Conservation (phyloP, 2,113 vertebrate species). For the Eudorcas thomsonii region DNA sequence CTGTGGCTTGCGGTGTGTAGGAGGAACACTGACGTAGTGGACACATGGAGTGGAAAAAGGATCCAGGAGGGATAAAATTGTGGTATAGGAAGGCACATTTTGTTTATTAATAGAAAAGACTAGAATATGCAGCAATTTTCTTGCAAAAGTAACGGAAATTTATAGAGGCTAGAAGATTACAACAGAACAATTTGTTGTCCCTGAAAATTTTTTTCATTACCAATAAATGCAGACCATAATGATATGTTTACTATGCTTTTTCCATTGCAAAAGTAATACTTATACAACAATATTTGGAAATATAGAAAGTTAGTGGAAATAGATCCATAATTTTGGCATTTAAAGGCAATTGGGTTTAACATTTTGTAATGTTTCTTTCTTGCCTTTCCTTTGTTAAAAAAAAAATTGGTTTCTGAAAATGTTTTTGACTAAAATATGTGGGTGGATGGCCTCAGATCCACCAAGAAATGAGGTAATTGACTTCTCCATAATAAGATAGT, state of each 20-base stretch:
- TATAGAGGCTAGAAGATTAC: slow-evolving; percentile 48
- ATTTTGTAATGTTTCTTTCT: slow-evolving; percentile 32
- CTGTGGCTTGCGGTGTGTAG: slow-evolving; percentile 78
- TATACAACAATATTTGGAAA: slow-evolving; percentile 65
- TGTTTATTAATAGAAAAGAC: slow-evolving; percentile 73
- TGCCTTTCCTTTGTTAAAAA: neutral
- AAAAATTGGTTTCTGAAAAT: slow-evolving; percentile 30
- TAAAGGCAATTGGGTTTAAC: slow-evolving; percentile 22
- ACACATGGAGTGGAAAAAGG: slow-evolving; percentile 70
- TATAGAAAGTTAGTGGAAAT: slow-evolving; percentile 58
- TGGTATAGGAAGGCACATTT: slow-evolving; percentile 53
- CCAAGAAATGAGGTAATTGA: slow-evolving; percentile 20
- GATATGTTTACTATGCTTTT: slow-evolving; percentile 54
- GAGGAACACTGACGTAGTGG: slow-evolving; percentile 56
- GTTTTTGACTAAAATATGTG: slow-evolving; percentile 53
- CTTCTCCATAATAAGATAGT: neutral
- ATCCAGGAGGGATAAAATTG: slow-evolving; percentile 67
- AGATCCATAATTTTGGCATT: slow-evolving; percentile 59
- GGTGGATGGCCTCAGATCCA: slow-evolving; percentile 26
- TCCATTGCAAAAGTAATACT: slow-evolving; percentile 59
- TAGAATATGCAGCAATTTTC: slow-evolving; percentile 64
- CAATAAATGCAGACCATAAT: slow-evolving; percentile 72
- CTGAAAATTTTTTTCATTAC: slow-evolving; percentile 52
- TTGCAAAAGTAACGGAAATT: slow-evolving; percentile 63
- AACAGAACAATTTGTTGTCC: slow-evolving; percentile 54